These are phyloP conservation scores for Habroteleia sp. DNA, from an alignment of 2,888 invertebrate species.

Conservation along the genomic window DNA sequence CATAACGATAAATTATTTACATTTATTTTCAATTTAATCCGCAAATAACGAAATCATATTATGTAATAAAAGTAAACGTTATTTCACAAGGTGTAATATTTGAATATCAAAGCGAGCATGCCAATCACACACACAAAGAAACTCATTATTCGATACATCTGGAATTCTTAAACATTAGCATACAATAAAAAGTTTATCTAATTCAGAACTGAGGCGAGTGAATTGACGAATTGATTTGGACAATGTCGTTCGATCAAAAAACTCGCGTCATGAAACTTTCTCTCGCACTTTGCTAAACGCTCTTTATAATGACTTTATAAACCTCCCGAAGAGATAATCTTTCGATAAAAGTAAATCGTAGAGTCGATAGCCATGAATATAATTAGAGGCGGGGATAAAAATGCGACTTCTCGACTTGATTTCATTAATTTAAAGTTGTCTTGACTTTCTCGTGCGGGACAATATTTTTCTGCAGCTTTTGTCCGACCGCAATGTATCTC, in stretches of 20 bases:
- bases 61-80: too few species aligned
- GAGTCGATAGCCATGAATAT: constrained; percentile 10
- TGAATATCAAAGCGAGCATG: too few species aligned
- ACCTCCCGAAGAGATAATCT: constrained; percentile 19
- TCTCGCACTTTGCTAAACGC: constrained; percentile 1
- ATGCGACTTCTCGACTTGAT: neutral
- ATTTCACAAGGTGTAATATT: too few species aligned
- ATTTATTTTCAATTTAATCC: too few species aligned
- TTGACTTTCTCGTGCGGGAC: constrained; percentile 1
- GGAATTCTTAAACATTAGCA: constrained; percentile 9
- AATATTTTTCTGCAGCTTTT: constrained; percentile 15
- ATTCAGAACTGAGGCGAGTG: neutral
- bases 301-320: constrained; percentile 5
- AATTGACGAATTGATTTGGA: constrained; percentile 9
- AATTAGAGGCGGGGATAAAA: constrained; percentile 19
- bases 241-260: constrained; percentile 4
- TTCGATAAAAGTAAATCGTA: constrained; percentile 9
- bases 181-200: constrained; percentile 14
- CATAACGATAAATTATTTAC: too few species aligned
- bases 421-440: constrained; percentile 10
- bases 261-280: constrained; percentile 10
- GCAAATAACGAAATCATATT: too few species aligned
- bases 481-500: constrained; percentile 29
- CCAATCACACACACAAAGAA: too few species aligned
- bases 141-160: constrained; percentile 4